Percentiles rank a stretch among this genome's conserved stretches.
phyloP scores from a whole-genome alignment of 1,140 invertebrate species.

The Drosophila orosa region DNA sequence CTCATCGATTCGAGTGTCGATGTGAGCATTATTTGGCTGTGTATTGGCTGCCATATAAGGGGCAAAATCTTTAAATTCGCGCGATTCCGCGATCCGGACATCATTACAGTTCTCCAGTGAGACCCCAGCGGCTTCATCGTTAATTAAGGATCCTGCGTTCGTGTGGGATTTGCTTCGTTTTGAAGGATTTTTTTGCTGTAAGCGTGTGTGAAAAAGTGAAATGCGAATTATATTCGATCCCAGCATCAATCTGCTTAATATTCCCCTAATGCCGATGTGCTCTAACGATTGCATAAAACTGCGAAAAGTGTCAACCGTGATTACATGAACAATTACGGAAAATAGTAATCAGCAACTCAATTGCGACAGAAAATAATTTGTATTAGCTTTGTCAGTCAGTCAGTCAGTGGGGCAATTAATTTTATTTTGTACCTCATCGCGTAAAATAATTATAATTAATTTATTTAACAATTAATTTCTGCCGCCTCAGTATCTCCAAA shows the following conservation, averaged over 20 bases:
- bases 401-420: constrained; percentile 44
- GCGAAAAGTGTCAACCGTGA: constrained; percentile 41
- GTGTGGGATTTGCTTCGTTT: constrained; percentile 11
- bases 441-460: constrained; percentile 21
- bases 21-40: constrained; percentile 53
- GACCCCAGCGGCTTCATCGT: constrained; percentile 22
- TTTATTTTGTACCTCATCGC: constrained; percentile 29
- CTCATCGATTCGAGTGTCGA: constrained; percentile 35
- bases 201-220: constrained; percentile 18
- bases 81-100: constrained; percentile 26
- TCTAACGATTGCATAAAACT: constrained; percentile 16
- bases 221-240: not conserved
- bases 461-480: constrained; percentile 4
- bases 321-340: constrained; percentile 5
- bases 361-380: constrained; percentile 13
- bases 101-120: constrained; percentile 49
- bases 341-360: constrained; percentile 5
- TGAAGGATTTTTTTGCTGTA: constrained; percentile 40
- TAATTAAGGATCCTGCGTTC: constrained; percentile 5
- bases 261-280: not conserved
- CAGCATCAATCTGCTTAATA: constrained; percentile 1
- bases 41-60: constrained; percentile 41
- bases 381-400: constrained; percentile 32
- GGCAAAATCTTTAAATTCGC: constrained; percentile 71
- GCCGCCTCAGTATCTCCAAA: not conserved